phyloP scores from a whole-genome alignment of 2,797 vertebrate species.

The Miichthys miiuy region DNA sequence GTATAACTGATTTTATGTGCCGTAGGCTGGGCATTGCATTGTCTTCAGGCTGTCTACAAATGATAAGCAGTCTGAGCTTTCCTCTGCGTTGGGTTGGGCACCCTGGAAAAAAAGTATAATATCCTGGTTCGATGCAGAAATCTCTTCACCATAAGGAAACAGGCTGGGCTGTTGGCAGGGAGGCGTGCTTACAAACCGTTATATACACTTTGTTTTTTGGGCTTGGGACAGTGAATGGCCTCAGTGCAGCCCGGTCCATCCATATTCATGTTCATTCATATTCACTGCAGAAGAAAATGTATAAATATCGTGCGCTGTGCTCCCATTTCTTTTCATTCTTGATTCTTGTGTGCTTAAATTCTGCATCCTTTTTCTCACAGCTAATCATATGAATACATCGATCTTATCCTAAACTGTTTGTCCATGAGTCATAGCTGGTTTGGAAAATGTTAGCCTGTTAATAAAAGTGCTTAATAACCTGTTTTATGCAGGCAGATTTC shows the following conservation, averaged over 20 bases:
- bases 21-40: neutral
- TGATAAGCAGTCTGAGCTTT: constrained; percentile 16
- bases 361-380: neutral
- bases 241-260: constrained; percentile 21
- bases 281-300: constrained; percentile 18
- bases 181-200: neutral
- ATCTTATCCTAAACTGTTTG: neutral
- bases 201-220: neutral
- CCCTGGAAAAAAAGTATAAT: neutral
- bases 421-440: neutral
- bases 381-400: neutral
- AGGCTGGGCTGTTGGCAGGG: neutral
- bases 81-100: neutral
- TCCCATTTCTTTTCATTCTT: neutral
- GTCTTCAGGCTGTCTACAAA: constrained; percentile 23
- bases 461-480: neutral
- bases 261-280: constrained; percentile 33
- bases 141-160: neutral
- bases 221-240: neutral
- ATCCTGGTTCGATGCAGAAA: neutral
- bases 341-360: neutral
- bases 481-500: constrained; percentile 8
- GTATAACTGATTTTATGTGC: constrained; percentile 11
- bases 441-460: neutral
- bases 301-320: neutral